Base-by-base conservation (phyloP, 2,113 vertebrate species). In the Catharus bicknelli region DNA sequence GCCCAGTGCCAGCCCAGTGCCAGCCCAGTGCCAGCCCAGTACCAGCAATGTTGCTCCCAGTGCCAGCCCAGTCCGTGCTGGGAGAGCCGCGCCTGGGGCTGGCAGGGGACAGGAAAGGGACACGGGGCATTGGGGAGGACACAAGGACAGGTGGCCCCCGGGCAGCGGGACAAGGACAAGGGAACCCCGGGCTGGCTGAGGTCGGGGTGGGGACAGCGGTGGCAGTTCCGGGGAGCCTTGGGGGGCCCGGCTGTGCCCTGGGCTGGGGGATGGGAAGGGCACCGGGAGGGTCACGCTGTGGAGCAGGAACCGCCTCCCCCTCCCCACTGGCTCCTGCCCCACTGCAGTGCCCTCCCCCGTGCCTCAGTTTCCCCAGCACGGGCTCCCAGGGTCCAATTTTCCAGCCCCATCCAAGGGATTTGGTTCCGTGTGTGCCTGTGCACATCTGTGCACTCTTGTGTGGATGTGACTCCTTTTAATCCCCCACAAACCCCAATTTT, bases 361-460 rank as follows among this genome's bases (percentile, higher is more conserved):
- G 64, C 84, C 63, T 77, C 83, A 54, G 74, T 70, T 86, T 78
- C 55, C 84, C 84, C 0, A 1, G 66, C 43, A 3, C 29, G 42
- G 25, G 36, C 10, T 55, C 43, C 59, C 29, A 7, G 15, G 1
- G 16, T 45, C 26, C 2, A 1, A 1, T 17, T 50, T 48, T 21
- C 36, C 76, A 47, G 53, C 6, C 13, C 23, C 21, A 18, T 9
- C 2, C 2, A 8, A 27, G n/a, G 4, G 27, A 4, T 47, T 26
- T 53, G 23, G 27, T 16, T 11, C 7, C 3, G 5, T 4, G 47
- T 13, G 16, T 16, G 47, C 38, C 47, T 15, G 13, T 21, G 16
- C 17, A 11, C 0, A 4, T 2, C 57, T 2, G 2, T 0, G 8
- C 26, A 5, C 27, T 4, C 25, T 2, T 5, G 13, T 9, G 29